These are phyloP conservation scores for Symphodus melops DNA, from an alignment of 2,113 vertebrate species.

Conservation along the genomic window DNA sequence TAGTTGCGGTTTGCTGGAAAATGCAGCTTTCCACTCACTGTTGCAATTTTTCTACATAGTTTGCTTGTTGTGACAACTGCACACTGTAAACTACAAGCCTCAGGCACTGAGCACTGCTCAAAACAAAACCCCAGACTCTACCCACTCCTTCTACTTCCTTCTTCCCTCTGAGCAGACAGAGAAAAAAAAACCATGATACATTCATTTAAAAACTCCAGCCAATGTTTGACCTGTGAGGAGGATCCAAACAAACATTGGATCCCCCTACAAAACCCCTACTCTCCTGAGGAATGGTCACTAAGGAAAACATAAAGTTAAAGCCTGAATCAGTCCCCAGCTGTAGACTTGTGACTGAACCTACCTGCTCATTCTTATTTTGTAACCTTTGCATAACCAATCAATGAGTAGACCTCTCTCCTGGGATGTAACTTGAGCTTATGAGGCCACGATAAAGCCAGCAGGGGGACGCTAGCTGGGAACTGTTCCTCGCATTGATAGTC, in stretches of 20 bases:
- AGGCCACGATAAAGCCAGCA: conserved; percentile 70
- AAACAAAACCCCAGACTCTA: conserved; percentile 55
- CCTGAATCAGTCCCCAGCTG: conserved; percentile 25
- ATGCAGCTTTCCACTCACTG: conserved; percentile 11
- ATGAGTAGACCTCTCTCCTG: conserved; percentile 72
- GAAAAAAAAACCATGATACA: conserved; percentile 20
- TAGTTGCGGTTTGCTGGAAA: conserved; percentile 10
- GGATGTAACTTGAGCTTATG: conserved; percentile 75
- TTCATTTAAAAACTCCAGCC: conserved; percentile 37
- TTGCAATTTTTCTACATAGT: conserved; percentile 43
- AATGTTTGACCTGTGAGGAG: conserved; percentile 61
- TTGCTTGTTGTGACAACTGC: conserved; percentile 69
- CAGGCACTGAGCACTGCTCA: conserved; percentile 27
- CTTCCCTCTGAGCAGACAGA: conserved; percentile 41
- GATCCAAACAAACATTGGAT: conserved; percentile 71
- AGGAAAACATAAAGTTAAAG: conserved; percentile 49
- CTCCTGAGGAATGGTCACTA: conserved; percentile 48
- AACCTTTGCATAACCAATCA: conserved; percentile 66
- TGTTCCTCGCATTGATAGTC: conserved; percentile 52
- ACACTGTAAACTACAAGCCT: conserved; percentile 59
- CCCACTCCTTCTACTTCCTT: conserved; percentile 3
- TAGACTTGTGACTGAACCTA: conserved; percentile 48
- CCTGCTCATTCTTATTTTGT: conserved; percentile 45
- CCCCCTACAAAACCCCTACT: conserved; percentile 35
- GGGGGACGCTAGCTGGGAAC: conserved; percentile 58